A percentile compares a stretch with the other conserved stretches of the same genome.
Evolutionary conservation across 2,797 vertebrate species (phyloP).

Genomic region (Peromyscus melanophrys): DNA sequence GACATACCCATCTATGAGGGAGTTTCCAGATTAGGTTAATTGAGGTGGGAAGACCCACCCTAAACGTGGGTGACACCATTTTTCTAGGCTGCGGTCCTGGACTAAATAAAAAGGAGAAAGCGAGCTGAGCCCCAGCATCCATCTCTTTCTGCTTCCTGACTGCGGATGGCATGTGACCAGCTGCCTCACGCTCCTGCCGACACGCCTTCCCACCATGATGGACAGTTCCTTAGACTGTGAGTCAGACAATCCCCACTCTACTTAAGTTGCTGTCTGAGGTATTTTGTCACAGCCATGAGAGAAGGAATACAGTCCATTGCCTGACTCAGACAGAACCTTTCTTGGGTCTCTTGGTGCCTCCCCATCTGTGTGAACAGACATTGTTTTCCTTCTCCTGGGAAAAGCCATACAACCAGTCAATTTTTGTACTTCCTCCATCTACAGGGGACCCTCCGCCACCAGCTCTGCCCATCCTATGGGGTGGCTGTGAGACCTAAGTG

Average conservation of each 20-base stretch:
- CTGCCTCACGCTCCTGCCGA: not conserved
- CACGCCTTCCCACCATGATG: not conserved
- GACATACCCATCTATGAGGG: not conserved
- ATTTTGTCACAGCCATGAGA: not conserved
- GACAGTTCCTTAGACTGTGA: not conserved
- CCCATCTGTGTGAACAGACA: not conserved
- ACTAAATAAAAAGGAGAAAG: not conserved
- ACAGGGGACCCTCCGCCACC: accelerated
- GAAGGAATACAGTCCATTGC: no score
- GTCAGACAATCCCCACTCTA: not conserved
- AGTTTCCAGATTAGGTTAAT: not conserved
- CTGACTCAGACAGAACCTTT: not conserved
- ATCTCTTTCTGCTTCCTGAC: not conserved
- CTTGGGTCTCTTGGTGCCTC: not conserved
- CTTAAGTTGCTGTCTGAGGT: not conserved
- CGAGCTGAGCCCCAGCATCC: not conserved
- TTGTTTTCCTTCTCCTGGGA: not conserved
- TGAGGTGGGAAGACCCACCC: not conserved
- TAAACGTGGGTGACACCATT: not conserved
- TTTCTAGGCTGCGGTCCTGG: no score
- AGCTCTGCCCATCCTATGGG: not conserved
- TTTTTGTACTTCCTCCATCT: not conserved
- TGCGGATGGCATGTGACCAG: not conserved
- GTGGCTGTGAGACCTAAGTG: accelerated
- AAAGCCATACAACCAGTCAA: not conserved